Evolutionary conservation across 2,113 vertebrate species (phyloP).

Genomic region (Odontophorus gujanensis): DNA sequence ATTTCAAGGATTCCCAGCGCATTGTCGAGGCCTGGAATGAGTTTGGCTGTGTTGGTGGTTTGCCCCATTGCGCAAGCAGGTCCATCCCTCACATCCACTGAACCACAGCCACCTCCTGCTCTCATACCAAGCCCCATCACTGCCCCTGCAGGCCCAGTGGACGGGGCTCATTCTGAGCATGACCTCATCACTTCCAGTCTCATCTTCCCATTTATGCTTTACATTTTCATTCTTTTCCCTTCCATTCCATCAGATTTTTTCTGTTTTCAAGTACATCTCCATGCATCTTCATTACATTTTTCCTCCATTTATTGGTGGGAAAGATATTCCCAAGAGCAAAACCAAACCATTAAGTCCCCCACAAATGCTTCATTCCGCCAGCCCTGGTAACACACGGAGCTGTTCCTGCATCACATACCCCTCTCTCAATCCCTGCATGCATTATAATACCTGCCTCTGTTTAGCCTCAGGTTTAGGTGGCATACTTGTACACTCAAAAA

Average conservation of each 20-base stretch:
- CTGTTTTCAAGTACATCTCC: neutral
- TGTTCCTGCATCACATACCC: too few species aligned
- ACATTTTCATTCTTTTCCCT: neutral
- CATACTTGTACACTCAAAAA: too few species aligned
- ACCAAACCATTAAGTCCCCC: neutral
- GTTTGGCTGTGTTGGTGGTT: neutral
- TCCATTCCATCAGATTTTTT: too few species aligned
- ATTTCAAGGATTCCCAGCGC: neutral
- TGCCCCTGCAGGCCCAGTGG: neutral
- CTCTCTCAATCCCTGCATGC: neutral
- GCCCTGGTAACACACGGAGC: neutral
- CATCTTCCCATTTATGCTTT: neutral
- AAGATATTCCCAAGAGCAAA: neutral
- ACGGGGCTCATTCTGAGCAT: too few species aligned
- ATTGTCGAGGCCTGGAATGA: neutral
- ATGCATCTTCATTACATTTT: neutral
- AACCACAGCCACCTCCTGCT: neutral
- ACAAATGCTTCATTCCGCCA: neutral
- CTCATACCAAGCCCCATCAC: accelerated
- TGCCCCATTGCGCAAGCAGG: neutral
- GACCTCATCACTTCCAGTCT: neutral
- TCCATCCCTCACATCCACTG: neutral
- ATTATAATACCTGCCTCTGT: neutral
- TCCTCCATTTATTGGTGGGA: neutral
- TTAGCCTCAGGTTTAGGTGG: neutral